phyloP scores from a whole-genome alignment of 37 sponge, comb jelly and placozoan genomes.

The Corticium candelabrum region DNA sequence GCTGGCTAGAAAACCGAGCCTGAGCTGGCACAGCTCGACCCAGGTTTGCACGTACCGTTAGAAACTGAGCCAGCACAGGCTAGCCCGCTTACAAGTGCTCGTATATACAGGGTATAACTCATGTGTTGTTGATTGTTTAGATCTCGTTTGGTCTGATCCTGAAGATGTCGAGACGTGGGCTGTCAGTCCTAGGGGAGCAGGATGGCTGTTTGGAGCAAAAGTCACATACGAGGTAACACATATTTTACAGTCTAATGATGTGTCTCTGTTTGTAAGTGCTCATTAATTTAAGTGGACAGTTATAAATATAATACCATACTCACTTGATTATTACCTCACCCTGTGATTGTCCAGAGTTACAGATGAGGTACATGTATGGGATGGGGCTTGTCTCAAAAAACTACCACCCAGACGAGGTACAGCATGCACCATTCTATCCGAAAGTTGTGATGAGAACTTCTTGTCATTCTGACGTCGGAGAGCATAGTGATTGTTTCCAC shows the following conservation, averaged over 20 bases:
- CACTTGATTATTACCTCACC: not conserved
- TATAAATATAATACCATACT: not conserved
- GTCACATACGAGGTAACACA: slow-evolving; percentile 83
- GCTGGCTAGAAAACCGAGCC: too few species aligned
- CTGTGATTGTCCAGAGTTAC: slow-evolving; percentile 72
- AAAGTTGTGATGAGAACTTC: too few species aligned
- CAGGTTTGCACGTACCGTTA: too few species aligned
- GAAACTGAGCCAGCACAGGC: too few species aligned
- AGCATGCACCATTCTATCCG: too few species aligned
- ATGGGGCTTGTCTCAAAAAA: not conserved
- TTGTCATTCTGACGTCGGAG: too few species aligned
- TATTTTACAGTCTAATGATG: not conserved
- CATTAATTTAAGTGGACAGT: not conserved
- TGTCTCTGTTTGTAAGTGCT: not conserved
- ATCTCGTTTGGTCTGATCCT: slow-evolving; percentile 99
- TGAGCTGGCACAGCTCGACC: too few species aligned
- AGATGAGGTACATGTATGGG: slow-evolving; percentile 49
- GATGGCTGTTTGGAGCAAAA: slow-evolving; percentile 92
- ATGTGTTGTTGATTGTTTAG: slow-evolving; percentile 13
- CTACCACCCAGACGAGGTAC: too few species aligned
- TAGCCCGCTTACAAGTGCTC: too few species aligned
- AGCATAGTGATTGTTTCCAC: too few species aligned
- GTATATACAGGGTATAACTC: too few species aligned
- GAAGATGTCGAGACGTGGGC: slow-evolving; percentile 99
- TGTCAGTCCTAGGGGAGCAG: slow-evolving; percentile 96